Base-by-base conservation (phyloP, 1,140 invertebrate species). In the Nymphalis io region DNA sequence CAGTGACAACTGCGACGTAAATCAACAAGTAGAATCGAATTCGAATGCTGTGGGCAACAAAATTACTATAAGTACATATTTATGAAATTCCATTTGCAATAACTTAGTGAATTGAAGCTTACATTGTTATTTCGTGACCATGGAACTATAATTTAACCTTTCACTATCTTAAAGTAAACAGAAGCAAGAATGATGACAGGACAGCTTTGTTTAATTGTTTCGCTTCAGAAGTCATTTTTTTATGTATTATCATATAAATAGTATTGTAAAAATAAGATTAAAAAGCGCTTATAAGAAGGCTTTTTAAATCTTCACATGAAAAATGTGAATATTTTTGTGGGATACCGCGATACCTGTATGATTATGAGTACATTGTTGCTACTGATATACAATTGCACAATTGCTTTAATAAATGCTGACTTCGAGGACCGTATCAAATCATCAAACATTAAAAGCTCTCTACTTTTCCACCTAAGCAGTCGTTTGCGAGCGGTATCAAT, bases 81-180 rank as follows among this genome's bases (percentile, higher is more conserved):
- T 79, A 33, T 73, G 73, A 79, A 70, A 80, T 88, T 83, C 82
- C 78, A 84, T 87, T 88, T 85, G 80, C 82, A 87, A 77, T 83
- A 85, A 84, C 81, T 87, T 85, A 82, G 60, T 48, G 48, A 70
- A 70, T 70, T 51, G 66, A 68, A 74, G 51, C 60, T 64, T 60
- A 68, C 61, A 61, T 71, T 68, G 65, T 71, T 63, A 59, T 60
- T 61, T 71, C 65, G 65, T 70, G 68, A 74, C 68, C 44, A 51
- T 58, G 27, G 42, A 58, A 69, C 16, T 62, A 58, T 10, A 62
- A 27, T 53, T 33, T 61, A 51, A 51, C 18, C 16, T 51, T 51
- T 46, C n/a, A 46, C 5, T 46, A 46, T n/a, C 42, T 46, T 46
- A n/a, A 21, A 51, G 48, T 21, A 51, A 51, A 51, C 51, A 55